These are phyloP conservation scores for Sphinx pinastri DNA, from an alignment of 2,888 invertebrate genomes.

Conservation along the genomic window DNA sequence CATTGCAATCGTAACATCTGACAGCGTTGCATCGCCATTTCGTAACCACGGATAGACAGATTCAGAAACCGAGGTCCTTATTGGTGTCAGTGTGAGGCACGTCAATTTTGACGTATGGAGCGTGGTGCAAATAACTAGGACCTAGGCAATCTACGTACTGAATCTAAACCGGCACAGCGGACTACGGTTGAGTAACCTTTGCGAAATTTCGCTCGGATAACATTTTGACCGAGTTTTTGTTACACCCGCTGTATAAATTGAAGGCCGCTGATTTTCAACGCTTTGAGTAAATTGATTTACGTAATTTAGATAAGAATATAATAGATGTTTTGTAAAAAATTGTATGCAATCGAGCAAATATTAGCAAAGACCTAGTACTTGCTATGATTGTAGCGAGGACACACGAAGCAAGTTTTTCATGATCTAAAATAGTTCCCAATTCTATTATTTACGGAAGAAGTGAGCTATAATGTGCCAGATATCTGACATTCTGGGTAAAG, in stretches of 20 bases:
- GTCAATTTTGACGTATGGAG: slow-evolving; percentile 2
- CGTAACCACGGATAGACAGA: neutral
- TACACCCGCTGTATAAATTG: neutral
- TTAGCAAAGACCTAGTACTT: slow-evolving; percentile 19
- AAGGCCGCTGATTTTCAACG: slow-evolving; percentile 21
- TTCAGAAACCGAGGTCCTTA: neutral
- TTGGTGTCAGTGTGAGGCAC: neutral
- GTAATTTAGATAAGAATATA: slow-evolving; percentile 24
- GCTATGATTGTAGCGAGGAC: slow-evolving; percentile 25
- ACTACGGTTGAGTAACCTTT: slow-evolving; percentile 17
- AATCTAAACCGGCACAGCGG: neutral
- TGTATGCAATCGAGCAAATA: slow-evolving; percentile 10
- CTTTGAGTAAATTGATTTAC: slow-evolving; percentile 14
- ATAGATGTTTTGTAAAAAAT: slow-evolving; percentile 10
- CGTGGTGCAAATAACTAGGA: neutral
- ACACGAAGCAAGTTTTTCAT: slow-evolving; percentile 19
- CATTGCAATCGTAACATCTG: neutral
- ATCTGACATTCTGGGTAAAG: too few relatives aligned
- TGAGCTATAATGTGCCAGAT: neutral
- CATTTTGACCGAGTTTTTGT: slow-evolving; percentile 4
- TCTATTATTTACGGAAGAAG: neutral
- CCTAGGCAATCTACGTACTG: slow-evolving; percentile 2
- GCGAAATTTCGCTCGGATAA: slow-evolving; percentile 20
- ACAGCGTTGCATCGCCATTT: neutral
- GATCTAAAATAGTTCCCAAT: neutral